Evolutionary conservation across 2,888 invertebrate genomes (phyloP), one percentile per base, ranked within the genome.

Genomic region (Nowickia ferox): DNA sequence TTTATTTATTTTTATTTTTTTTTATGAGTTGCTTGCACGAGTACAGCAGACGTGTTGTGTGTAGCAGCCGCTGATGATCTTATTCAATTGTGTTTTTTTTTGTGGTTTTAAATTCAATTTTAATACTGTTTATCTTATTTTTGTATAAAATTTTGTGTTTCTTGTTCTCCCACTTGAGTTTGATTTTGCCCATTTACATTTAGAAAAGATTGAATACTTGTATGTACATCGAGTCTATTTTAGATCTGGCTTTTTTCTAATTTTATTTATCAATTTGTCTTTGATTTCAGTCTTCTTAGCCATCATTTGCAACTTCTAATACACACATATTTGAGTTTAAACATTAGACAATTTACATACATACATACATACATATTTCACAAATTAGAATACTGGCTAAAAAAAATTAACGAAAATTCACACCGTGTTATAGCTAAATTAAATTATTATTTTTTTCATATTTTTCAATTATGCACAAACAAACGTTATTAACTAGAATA

Each of bases 131-230:
- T 65, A 42, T 51, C 61, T 72, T 17, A 59, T 5, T 71, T 72
- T 74, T 30, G 15, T 22, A 63, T 17, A 44, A 74, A 48, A 71
- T 61, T 74, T 86, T 76, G 57, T 83, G 72, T 86, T 72, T 76
- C 86, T 86, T 86, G 86, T 86, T 86, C 86, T 86, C 86, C 86
- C 86, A 86, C 86, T 86, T 86, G 84, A 79, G 78, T 78, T 66
- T 17, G 40, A 8, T 55, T 53, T 79, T 55, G 9, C 42, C 57
- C 46, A 71, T 82, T 82, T 76, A 48, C 82, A 48, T 82, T 65
- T 69, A 46, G 38, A 63, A 63, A 65, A 42, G 38, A 48, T 65
- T 61, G 22, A 40, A 59, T 69, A 69, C 30, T 81, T 81, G 51
- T 42, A 5, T 59, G 6, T 61, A 61, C n/a, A 51, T 42, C 44